phyloP scores from a whole-genome alignment of 2,888 invertebrate species.

The Matsumyia berberina region DNA sequence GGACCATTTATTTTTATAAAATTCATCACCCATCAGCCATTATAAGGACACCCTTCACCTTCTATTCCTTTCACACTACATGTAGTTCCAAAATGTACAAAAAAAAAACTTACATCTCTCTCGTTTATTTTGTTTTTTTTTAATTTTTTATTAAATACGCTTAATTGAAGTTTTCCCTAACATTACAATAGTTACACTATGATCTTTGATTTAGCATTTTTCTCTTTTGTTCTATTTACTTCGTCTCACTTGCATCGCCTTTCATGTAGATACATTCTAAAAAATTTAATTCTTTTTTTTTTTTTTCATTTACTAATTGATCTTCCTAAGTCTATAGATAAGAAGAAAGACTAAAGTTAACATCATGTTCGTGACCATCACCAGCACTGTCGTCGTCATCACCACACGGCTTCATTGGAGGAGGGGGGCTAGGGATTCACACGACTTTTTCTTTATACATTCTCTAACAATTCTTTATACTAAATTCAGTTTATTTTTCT shows the following conservation, averaged over 20 bases:
- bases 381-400: constrained; percentile 8
- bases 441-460: constrained; percentile 10
- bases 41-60: not conserved
- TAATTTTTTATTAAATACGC: constrained; percentile 56
- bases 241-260: not conserved
- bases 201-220: constrained; percentile 65
- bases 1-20: not conserved
- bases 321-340: constrained; percentile 36
- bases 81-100: constrained; percentile 42
- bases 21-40: not conserved
- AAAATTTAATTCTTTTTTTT: too few species aligned
- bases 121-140: constrained; percentile 15
- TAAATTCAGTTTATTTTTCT: constrained; percentile 73
- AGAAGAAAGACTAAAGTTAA: constrained; percentile 63
- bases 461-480: constrained; percentile 52
- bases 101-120: constrained; percentile 40
- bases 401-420: not conserved
- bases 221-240: constrained; percentile 26
- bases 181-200: constrained; percentile 72
- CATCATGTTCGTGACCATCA: constrained; percentile 33
- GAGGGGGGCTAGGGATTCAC: constrained; percentile 28
- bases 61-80: not conserved
- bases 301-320: constrained; percentile 16
- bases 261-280: constrained; percentile 16
- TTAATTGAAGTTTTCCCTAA: constrained; percentile 71